phyloP scores from a whole-genome alignment of 2,797 vertebrate species.

The Antennarius maculatus region DNA sequence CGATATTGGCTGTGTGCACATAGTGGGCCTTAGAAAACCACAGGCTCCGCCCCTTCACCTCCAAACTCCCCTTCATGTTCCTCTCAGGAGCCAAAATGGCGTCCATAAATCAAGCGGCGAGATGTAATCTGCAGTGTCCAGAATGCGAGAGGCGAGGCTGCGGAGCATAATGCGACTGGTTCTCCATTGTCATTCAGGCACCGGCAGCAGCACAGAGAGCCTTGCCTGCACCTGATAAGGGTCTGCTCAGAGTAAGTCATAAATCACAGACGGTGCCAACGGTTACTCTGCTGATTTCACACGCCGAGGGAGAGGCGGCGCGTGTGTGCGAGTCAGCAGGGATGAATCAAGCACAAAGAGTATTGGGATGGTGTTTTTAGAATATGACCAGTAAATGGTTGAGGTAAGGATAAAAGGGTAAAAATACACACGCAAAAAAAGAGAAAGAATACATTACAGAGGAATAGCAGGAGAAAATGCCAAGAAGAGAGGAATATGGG shows the following conservation, averaged over 20 bases:
- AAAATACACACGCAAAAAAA: conserved; percentile 8
- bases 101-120: conserved; percentile 95
- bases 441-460: conserved; percentile 15
- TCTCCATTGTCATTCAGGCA: conserved; percentile 97
- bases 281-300: conserved; percentile 88
- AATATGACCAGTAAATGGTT: conserved; percentile 24
- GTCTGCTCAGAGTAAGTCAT: conserved; percentile 90
- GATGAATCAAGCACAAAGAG: conserved; percentile 45
- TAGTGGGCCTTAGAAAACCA: conserved; percentile 63
- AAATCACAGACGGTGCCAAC: conserved; percentile 90
- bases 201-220: conserved; percentile 88
- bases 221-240: conserved; percentile 96
- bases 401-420: conserved; percentile 46
- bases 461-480: conserved; percentile 27
- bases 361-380: conserved; percentile 24
- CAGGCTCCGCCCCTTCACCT: conserved; percentile 41
- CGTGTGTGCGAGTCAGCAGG: conserved; percentile 46
- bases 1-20: conserved; percentile 58
- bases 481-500: conserved; percentile 19
- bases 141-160: conserved; percentile 91
- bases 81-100: conserved; percentile 86
- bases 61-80: conserved; percentile 68
- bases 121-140: conserved; percentile 98
- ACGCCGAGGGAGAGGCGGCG: conserved; percentile 63
- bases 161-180: conserved; percentile 91